Conservation (phyloP, 2,888 invertebrate genomes). For the Clepsis dumicolana region DNA sequence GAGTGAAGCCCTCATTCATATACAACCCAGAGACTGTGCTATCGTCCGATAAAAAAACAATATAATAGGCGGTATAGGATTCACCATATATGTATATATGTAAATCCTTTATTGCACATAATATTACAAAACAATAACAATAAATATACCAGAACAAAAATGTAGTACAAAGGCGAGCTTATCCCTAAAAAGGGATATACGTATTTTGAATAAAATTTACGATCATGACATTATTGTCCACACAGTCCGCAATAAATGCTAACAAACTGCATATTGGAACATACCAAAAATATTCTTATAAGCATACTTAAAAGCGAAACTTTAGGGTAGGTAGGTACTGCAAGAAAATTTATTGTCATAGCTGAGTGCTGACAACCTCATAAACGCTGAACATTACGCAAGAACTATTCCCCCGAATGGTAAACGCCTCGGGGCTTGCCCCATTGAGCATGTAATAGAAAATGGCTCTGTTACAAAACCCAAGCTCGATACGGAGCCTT, state of each 20-base stretch:
- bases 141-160: no score
- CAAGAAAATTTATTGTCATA: neutral
- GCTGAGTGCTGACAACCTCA: conserved; percentile 37
- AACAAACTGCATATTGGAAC: neutral
- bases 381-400: conserved; percentile 63
- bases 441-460: conserved; percentile 69
- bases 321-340: neutral
- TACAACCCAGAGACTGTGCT: neutral
- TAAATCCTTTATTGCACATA: no score
- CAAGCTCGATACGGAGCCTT: conserved; percentile 52
- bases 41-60: neutral
- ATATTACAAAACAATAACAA: no score
- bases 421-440: conserved; percentile 72
- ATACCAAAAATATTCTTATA: neutral
- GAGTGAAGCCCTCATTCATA: neutral
- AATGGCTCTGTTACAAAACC: conserved; percentile 67
- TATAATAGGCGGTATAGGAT: neutral
- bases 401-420: conserved; percentile 72
- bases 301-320: neutral
- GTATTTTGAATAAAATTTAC: neutral
- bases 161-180: no score
- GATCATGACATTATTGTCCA: neutral
- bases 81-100: neutral
- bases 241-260: neutral
- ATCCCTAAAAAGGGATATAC: no score